Evolutionary conservation across 2,113 vertebrate genomes (phyloP).

Genomic region (Spilogale gracilis): DNA sequence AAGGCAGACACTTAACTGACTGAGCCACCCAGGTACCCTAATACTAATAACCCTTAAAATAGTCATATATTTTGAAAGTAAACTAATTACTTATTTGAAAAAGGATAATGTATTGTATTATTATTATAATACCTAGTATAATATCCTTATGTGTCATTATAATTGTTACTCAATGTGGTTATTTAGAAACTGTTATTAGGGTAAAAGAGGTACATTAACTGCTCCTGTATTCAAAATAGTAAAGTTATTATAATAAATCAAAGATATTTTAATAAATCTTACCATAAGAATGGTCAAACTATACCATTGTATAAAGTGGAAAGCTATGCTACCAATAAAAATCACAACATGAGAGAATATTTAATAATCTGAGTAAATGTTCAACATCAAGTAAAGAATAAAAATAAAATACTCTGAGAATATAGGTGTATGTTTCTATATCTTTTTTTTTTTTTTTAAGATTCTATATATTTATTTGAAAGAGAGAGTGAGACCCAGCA

Average conservation of each 20-base stretch:
- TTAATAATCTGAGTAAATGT: background rate
- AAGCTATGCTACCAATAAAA: background rate
- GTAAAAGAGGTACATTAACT: background rate
- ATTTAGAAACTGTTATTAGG: background rate
- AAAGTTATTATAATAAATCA: too few relatives aligned
- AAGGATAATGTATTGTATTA: background rate
- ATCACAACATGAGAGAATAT: background rate
- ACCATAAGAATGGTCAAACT: background rate
- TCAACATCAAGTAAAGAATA: background rate
- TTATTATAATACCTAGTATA: background rate
- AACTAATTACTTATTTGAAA: background rate
- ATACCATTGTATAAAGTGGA: background rate
- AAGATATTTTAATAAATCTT: background rate
- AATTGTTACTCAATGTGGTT: background rate
- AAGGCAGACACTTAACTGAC: too few relatives aligned
- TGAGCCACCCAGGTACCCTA: too few relatives aligned
- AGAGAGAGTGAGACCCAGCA: background rate
- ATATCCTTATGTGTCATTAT: background rate
- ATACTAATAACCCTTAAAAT: too few relatives aligned
- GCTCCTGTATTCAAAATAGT: background rate
- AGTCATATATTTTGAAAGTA: background rate
- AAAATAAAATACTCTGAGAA: background rate
- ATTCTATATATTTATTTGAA: background rate
- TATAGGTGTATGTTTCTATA: background rate
- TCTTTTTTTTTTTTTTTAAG: background rate